Percentiles rank a stretch among this genome's conserved stretches.
These are phyloP conservation scores for Xiphophorus couchianus DNA, from an alignment of 2,113 vertebrate genomes.

Conservation along the genomic window DNA sequence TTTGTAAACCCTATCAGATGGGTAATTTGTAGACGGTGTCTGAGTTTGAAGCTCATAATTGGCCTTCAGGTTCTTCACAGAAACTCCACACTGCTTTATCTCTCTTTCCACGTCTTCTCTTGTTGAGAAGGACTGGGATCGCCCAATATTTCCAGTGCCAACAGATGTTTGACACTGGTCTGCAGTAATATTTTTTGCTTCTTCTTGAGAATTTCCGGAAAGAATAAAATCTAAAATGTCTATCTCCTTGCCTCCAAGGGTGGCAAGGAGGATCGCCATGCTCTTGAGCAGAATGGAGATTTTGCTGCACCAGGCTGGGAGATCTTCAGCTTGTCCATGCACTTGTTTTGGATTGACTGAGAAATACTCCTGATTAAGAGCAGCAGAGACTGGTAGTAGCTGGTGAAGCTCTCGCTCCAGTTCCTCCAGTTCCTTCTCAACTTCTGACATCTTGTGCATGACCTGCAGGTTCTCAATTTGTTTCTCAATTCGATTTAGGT, in stretches of 20 bases:
- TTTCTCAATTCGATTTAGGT: slow-evolving; percentile 90
- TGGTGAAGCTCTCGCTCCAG: slow-evolving; percentile 86
- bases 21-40: slow-evolving; percentile 41
- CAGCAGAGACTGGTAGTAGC: slow-evolving; percentile 82
- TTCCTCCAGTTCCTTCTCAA: slow-evolving; percentile 85
- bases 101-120: slow-evolving; percentile 90
- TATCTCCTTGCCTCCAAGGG: slow-evolving; percentile 82
- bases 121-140: slow-evolving; percentile 90
- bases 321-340: slow-evolving; percentile 85
- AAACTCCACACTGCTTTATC: slow-evolving; percentile 92
- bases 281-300: slow-evolving; percentile 86
- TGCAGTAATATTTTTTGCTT: slow-evolving; percentile 46
- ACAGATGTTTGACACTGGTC: slow-evolving; percentile 53
- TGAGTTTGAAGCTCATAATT: slow-evolving; percentile 86
- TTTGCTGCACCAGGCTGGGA: slow-evolving; percentile 86
- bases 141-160: slow-evolving; percentile 73
- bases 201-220: slow-evolving; percentile 62
- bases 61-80: slow-evolving; percentile 91
- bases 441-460: slow-evolving; percentile 88
- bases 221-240: slow-evolving; percentile 81
- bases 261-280: slow-evolving; percentile 84
- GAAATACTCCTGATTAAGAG: slow-evolving; percentile 81
- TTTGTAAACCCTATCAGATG: slow-evolving; percentile 77
- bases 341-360: slow-evolving; percentile 87
- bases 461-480: slow-evolving; percentile 96